Evolutionary conservation across 2,113 vertebrate genomes (phyloP).

Genomic region (Heterochromis multidens): DNA sequence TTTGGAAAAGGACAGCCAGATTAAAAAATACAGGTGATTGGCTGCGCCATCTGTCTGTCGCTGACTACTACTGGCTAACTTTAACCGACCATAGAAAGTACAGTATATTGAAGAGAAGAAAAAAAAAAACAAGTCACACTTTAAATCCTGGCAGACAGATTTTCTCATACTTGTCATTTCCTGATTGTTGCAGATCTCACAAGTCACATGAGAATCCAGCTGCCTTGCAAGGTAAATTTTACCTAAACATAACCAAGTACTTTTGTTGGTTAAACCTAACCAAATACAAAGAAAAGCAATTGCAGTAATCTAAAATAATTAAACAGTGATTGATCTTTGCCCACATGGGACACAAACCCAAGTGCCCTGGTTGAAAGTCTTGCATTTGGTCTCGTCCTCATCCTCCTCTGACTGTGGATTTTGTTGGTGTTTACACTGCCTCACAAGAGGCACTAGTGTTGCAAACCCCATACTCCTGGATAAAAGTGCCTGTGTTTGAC

Average conservation of each 20-base stretch:
- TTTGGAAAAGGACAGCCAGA: not conserved
- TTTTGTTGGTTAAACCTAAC: not conserved
- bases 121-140: too few relatives aligned
- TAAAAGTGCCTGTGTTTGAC: not conserved
- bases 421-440: not conserved
- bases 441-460: not conserved
- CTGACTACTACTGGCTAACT: too few relatives aligned
- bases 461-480: not conserved
- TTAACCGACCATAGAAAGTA: not conserved
- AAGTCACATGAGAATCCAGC: not conserved
- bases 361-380: not conserved
- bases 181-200: too few relatives aligned
- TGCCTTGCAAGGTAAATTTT: not conserved
- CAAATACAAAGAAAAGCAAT: not conserved
- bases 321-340: not conserved
- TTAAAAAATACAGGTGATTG: too few relatives aligned
- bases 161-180: too few relatives aligned
- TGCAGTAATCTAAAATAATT: rapidly evolving
- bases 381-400: not conserved
- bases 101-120: not conserved
- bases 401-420: not conserved
- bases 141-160: too few relatives aligned
- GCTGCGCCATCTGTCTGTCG: too few relatives aligned
- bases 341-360: not conserved
- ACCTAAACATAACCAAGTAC: not conserved